Evolutionary conservation across 2,888 invertebrate genomes (phyloP), one percentile per base, ranked within the genome.

Genomic region (Chaetogeoica ovagalla): DNA sequence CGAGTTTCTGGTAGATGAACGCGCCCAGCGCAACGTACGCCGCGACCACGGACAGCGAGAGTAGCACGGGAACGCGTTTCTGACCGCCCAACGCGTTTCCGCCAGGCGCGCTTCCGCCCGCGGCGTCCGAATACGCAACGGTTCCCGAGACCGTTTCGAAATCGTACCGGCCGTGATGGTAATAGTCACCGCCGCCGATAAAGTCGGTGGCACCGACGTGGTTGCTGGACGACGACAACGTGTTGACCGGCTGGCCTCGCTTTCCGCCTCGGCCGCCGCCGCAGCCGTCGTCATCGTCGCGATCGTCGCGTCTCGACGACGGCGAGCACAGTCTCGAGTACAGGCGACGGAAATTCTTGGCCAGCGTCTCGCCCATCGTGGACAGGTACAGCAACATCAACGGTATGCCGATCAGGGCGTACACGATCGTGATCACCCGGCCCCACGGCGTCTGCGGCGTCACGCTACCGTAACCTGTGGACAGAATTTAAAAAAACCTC

Each of bases 11-110:
- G 87, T 98, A 98, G 83, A 98, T 89, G 82, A 94, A 88, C 0
- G 97, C 94, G 19, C 98, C 98, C 57, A 94, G 91, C 82, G 93
- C 92, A 84, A 98, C 91, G 87, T 98, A 98, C 83, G 92, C 89
- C 70, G 94, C 89, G 84, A 98, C 91, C 65, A 97, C 92, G 83
- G 95, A 88, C 82, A 97, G 88, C 85, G 96, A 96, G 73, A 98
- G 89, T 76, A 91, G 90, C 82, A 97, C 92, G 70, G 98, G 98
- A 82, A 98, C 96, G 83, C 94, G 81, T 66, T 83, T 83, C 59
- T 81, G 77, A 52, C 30, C 19, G 4, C 74, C 66, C 30, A 57
- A 72, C 66, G 43, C 59, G 30, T 57, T 23, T 62, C 75, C 77
- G 48, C 68, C 72, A 39, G 69, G 48, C 52, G 39, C 19, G 55